Percentiles rank a stretch among this genome's conserved stretches.
These are phyloP conservation scores for Cyrtonyx montezumae DNA, from an alignment of 2,113 vertebrate genomes.

Conservation along the genomic window DNA sequence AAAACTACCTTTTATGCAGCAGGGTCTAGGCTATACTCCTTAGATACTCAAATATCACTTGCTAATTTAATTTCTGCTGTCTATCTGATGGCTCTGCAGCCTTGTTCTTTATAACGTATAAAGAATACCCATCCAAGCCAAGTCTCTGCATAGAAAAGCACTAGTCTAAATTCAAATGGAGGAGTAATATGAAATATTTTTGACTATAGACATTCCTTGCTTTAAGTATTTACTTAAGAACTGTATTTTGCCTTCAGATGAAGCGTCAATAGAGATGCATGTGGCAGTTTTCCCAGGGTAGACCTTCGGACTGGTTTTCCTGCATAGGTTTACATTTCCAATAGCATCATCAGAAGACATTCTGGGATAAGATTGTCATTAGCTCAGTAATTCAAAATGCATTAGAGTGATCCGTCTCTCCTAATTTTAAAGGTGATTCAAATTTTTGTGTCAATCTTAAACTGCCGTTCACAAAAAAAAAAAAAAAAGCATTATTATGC, in stretches of 20 bases:
- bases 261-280: no score
- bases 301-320: no score
- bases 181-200: neutral
- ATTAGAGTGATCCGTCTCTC: constrained; percentile 48
- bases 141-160: neutral
- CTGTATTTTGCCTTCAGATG: no score
- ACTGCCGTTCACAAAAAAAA: constrained; percentile 18
- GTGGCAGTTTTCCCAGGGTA: no score
- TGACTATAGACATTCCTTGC: no score
- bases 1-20: neutral
- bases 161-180: neutral
- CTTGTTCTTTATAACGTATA: neutral
- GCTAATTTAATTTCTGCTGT: constrained; percentile 1
- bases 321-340: no score
- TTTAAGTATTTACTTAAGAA: no score
- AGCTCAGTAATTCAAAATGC: constrained; percentile 60
- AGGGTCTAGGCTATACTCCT: neutral
- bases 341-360: neutral
- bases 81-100: neutral
- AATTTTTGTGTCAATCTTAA: constrained; percentile 61
- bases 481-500: neutral
- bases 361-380: constrained; percentile 40
- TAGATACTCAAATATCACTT: constrained; percentile 39
- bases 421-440: constrained; percentile 64
- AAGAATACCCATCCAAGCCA: neutral